Evolutionary conservation across 2,113 vertebrate species (phyloP), one percentile per base, ranked within the genome.

Genomic region (Silurus glanis): DNA sequence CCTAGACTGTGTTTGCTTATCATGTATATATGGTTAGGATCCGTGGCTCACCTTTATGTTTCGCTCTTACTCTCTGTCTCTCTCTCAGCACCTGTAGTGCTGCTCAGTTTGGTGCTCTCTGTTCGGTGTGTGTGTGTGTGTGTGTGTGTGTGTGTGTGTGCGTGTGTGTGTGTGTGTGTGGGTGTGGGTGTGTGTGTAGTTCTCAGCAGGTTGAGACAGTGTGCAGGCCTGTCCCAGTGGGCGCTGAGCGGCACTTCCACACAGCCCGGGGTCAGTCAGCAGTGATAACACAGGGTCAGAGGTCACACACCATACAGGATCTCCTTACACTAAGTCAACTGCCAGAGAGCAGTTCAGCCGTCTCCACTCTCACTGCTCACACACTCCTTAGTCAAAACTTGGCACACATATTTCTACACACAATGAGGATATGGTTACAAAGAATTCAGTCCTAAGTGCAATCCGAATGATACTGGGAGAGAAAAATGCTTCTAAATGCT

Each of bases 191-290:
- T 83, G 14, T 21, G 13, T 86, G 69, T 74, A 55, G 49, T 59
- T 84, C 84, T 86, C 72, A 66, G 82, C 83, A 87, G 88, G 72
- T 82, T 82, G 49, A 87, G 89, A 91, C 88, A 91, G 64, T 87
- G 81, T 86, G 84, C 91, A 93, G 93, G 80, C 85, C 80, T 80
- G 87, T 80, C 72, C 82, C 88, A 89, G 74, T 51, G 86, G 90
- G 88, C 80, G 81, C 88, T 91, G 88, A 87, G 84, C 89, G 86
- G 83, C 87, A 90, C 88, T 91, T 91, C 85, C 86, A 87, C 64
- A 85, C 58, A 89, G 72, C 88, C 84, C 25, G 72, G 76, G 84
- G 79, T 89, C 88, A 88, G 83, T 85, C 86, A 69, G 78, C 71
- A 56, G 56, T 88, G 91, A 90, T 90, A 90, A 87, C 87, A 87